phyloP scores from a whole-genome alignment of 1,140 invertebrate genomes.

The Atta texana region DNA sequence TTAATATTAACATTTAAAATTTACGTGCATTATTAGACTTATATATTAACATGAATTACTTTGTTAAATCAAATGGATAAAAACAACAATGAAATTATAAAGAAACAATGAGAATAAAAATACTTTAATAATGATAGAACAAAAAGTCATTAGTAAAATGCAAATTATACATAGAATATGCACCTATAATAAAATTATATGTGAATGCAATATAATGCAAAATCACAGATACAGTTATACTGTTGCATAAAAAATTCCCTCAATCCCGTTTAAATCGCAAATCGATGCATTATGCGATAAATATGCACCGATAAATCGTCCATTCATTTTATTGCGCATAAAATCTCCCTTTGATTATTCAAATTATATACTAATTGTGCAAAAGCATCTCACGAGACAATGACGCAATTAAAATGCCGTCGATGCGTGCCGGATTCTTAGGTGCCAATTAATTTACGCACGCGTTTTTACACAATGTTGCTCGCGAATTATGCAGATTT shows the following conservation, averaged over 20 bases:
- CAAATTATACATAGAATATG: slow-evolving; percentile 33
- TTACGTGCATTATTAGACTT: background rate
- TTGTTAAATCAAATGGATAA: background rate
- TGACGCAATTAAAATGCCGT: slow-evolving; percentile 61
- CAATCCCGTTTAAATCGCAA: slow-evolving; percentile 28
- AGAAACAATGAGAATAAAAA: background rate
- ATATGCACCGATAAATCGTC: slow-evolving; percentile 56
- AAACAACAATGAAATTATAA: slow-evolving; percentile 6
- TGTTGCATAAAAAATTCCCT: slow-evolving; percentile 45
- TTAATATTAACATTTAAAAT: slow-evolving; percentile 8
- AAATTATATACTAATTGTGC: slow-evolving; percentile 58
- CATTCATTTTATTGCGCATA: slow-evolving; percentile 25
- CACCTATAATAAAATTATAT: slow-evolving; percentile 20
- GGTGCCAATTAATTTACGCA: slow-evolving; percentile 58
- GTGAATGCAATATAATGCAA: slow-evolving; percentile 16
- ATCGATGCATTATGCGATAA: slow-evolving; percentile 31
- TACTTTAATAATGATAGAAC: slow-evolving; percentile 3
- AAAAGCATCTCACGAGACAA: slow-evolving; percentile 53
- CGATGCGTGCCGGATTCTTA: slow-evolving; percentile 44
- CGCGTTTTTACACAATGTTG: slow-evolving; percentile 48
- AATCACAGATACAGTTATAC: slow-evolving; percentile 44
- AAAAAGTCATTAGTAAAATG: slow-evolving; percentile 19
- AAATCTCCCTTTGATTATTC: slow-evolving; percentile 43
- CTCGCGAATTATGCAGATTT: slow-evolving; percentile 39
- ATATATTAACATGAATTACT: background rate